Base-by-base conservation (phyloP, 2,888 invertebrate genomes). In the Conops quadrifasciatus region DNA sequence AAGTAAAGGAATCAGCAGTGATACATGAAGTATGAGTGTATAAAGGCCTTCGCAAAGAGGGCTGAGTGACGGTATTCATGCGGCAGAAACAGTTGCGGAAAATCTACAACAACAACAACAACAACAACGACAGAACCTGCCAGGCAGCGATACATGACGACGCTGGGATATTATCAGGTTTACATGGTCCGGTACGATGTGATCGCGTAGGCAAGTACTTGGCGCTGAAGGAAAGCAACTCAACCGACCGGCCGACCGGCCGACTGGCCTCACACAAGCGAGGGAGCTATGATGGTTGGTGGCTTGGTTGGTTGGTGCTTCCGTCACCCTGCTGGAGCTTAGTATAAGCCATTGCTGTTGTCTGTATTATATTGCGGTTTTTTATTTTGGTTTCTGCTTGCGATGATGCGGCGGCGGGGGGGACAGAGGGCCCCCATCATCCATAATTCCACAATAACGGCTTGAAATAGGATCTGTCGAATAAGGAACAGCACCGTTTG, bases 31-130 rank as follows among this genome's bases (percentile, higher is more conserved):
- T 49, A 36, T 7, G 45, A 28, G 49, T 67, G 59, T 53, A n/a
- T 72, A 75, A 78, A 80, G 81, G 81, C 80, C 82, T 82, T 80
- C 80, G 75, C 78, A 75, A 78, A 75, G 76, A 73, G 76, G 75
- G 71, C 67, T 53, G 24, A 53, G 72, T 47, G 73, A n/a, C 56
- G 72, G 24, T 15, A n/a, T 13, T 67, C 63, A 59, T 62, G 71
- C 53, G 66, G 67, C 30, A 73, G 66, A 71, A 67, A 72, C 73
- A 75, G 73, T 74, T 74, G 72, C 64, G 47, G 65, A 67, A 78
- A 78, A 79, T 77, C 78, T 78, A n/a, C 24, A 63, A 67, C 30
- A 47, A 66, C 24, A 28, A 2, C 43, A 67, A 36, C 16, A 69
- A 24, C n/a, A 58, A 69, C 30, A 49, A 53, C 9, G 49, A 58